Evolutionary conservation across 2,113 vertebrate species (phyloP).

Genomic region (Physeter macrocephalus): DNA sequence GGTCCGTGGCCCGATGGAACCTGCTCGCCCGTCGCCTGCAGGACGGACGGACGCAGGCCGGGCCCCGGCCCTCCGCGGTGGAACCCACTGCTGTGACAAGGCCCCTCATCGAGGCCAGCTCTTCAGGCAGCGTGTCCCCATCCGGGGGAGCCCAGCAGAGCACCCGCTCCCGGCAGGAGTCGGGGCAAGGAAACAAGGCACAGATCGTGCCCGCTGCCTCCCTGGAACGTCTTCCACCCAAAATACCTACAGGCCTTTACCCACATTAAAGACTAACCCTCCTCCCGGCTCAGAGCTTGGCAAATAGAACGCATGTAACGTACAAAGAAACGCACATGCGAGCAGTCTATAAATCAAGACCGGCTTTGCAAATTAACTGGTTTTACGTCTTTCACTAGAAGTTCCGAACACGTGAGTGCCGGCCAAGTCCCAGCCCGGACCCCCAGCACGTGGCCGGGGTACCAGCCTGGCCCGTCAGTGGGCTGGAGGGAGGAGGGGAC

Average conservation of each 20-base stretch:
- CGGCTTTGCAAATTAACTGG: constrained; percentile 19
- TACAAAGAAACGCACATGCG: constrained; percentile 25
- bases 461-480: neutral
- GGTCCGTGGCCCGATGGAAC: neutral
- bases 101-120: constrained; percentile 53
- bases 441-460: neutral
- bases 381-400: constrained; percentile 44
- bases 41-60: neutral
- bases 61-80: neutral
- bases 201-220: neutral
- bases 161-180: neutral
- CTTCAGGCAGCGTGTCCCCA: neutral
- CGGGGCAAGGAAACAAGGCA: neutral
- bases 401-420: neutral
- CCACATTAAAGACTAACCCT: constrained; percentile 3
- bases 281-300: constrained; percentile 15
- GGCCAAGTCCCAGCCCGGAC: constrained; percentile 28
- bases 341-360: constrained; percentile 48
- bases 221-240: constrained; percentile 6
- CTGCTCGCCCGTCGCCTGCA: neutral
- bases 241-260: constrained; percentile 46
- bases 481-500: neutral
- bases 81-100: constrained; percentile 62
- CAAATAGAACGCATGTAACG: neutral
- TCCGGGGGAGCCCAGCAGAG: neutral